Conservation (phyloP, 1,140 invertebrate genomes). For the Cataglyphis hispanica region DNA sequence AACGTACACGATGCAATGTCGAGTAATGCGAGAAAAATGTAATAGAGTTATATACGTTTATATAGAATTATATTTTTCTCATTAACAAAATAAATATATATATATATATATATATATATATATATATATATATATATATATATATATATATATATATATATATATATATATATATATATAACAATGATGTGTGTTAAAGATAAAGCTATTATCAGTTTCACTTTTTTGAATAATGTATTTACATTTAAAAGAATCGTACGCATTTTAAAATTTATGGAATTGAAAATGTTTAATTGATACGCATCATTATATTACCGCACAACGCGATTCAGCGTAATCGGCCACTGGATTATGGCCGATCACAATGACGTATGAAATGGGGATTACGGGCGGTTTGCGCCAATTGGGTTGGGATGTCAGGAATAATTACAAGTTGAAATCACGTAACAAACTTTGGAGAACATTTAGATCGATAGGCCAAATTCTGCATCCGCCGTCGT, state of each 20-base stretch:
- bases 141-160: background rate
- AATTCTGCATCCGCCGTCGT: constrained; percentile 39
- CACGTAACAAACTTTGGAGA: constrained; percentile 48
- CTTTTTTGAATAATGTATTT: background rate
- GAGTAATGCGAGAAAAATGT: background rate
- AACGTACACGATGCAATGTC: background rate
- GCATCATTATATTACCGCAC: constrained; percentile 7
- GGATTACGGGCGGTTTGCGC: constrained; percentile 52
- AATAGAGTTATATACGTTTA: background rate
- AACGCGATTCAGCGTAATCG: constrained; percentile 15
- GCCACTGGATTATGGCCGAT: constrained; percentile 36
- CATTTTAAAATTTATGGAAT: background rate
- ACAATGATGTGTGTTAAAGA: too few relatives aligned
- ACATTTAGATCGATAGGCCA: constrained; percentile 60
- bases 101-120: background rate
- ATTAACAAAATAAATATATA: background rate
- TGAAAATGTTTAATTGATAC: constrained; percentile 1
- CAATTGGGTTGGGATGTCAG: constrained; percentile 52
- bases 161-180: background rate
- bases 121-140: background rate
- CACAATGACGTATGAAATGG: constrained; percentile 51
- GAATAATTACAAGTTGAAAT: constrained; percentile 54
- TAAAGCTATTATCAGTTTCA: background rate
- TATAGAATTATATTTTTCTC: background rate
- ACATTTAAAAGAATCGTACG: background rate